Base-by-base conservation (phyloP, 1,140 invertebrate species). In the Drosophila malerkotliana region DNA sequence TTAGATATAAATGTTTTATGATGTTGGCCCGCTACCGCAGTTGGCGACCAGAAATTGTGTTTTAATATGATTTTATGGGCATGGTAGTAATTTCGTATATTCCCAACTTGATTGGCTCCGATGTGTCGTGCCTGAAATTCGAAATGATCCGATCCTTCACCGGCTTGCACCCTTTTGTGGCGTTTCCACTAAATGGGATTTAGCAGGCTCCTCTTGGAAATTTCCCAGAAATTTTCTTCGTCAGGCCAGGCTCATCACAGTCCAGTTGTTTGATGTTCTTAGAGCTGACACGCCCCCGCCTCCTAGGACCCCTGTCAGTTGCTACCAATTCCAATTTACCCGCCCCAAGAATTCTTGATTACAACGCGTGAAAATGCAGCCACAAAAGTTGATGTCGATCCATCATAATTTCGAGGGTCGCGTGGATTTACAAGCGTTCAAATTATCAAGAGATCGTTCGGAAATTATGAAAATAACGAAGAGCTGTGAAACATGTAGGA, bases 1-100 rank as follows among this genome's bases (percentile, higher is more conserved):
- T 90, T 87, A 85, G 82, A 85, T 90, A 90, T 88, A 90, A 90
- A 88, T 90, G 74, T 90, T 90, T 90, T 90, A 90, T 84, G 68
- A 44, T 59, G 69, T 74, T 71, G 73, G 44, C 69, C 24, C 26
- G 61, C 61, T 52, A 56, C 58, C 44, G 14, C 55, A 26, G 8
- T 52, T 14, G 37, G 32, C 24, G 57, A 76, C 66, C 72, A 85
- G 79, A 87, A 90, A 90, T 83, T 90, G 82, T 74, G 69, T 90
- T 90, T 90, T 90, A 90, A 90, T 90, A 73, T 80, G 87, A 78
- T 90, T 90, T 90, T 80, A 90, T 90, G 72, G 34, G 61, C 59
- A 59, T 71, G 78, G 78, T 62, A 66, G 77, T 76, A 62, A 72
- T 66, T 75, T 64, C 28, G 53, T 69, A 49, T 49, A 57, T 57